Conservation (phyloP, 1,140 invertebrate species). For the Drosophila novamexicana region DNA sequence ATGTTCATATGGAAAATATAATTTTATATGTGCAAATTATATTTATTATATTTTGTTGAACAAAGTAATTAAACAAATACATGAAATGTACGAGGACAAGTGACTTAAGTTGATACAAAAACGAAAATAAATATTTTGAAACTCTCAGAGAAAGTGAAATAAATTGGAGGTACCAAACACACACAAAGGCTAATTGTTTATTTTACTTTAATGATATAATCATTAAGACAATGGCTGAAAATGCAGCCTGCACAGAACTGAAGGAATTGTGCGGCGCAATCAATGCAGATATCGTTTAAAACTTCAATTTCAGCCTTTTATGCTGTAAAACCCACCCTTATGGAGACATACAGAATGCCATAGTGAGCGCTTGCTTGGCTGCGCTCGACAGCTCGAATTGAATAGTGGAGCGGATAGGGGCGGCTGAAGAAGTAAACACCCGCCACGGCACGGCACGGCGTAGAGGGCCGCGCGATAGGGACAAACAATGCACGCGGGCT, state of each 20-base stretch:
- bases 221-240: background rate
- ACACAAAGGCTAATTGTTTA: too few relatives aligned
- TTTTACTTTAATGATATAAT: too few relatives aligned
- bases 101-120: slow-evolving; percentile 18
- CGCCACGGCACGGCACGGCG: slow-evolving; percentile 7
- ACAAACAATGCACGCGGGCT: slow-evolving; percentile 6
- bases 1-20: background rate
- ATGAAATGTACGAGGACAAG: slow-evolving; percentile 19
- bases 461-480: background rate
- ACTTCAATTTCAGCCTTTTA: slow-evolving; percentile 18
- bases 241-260: background rate
- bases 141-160: slow-evolving; percentile 11
- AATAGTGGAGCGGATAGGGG: slow-evolving; percentile 29
- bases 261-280: slow-evolving; percentile 9
- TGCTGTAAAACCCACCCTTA: slow-evolving; percentile 31
- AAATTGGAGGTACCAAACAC: slow-evolving; percentile 11
- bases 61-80: background rate
- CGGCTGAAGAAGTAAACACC: slow-evolving; percentile 30
- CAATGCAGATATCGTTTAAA: slow-evolving; percentile 26
- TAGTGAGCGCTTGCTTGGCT: slow-evolving; percentile 12
- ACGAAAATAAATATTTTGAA: slow-evolving; percentile 15
- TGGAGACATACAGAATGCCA: slow-evolving; percentile 23
- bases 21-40: background rate
- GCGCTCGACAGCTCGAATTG: slow-evolving; percentile 4
- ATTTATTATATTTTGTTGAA: slow-evolving; percentile 11